Evolutionary conservation across 2,888 invertebrate genomes (phyloP).

Genomic region (Oscheius myriophilus): DNA sequence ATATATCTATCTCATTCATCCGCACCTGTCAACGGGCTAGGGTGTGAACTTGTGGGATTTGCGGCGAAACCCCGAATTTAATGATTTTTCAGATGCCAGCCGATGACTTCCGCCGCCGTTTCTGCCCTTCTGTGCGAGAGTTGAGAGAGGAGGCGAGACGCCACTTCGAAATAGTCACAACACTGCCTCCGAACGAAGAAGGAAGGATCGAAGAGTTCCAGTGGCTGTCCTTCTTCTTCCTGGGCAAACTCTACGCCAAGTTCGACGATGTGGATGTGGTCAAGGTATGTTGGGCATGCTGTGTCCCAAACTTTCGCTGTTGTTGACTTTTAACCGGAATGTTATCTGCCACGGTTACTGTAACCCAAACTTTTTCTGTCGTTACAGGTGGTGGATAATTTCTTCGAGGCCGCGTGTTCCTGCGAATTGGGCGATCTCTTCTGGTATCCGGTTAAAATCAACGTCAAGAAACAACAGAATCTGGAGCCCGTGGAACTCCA

Average conservation of each 20-base stretch:
- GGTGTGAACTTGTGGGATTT: too few species aligned
- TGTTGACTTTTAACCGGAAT: background rate
- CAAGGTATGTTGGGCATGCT: conserved; percentile 25
- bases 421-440: conserved; percentile 48
- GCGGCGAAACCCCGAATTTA: too few species aligned
- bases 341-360: too few species aligned
- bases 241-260: conserved; percentile 49
- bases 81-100: conserved; percentile 23
- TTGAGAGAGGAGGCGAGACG: conserved; percentile 33
- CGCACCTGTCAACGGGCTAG: too few species aligned
- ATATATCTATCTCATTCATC: too few species aligned
- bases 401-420: conserved; percentile 57
- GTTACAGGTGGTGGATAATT: conserved; percentile 42
- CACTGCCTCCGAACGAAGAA: conserved; percentile 28
- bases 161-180: conserved; percentile 39
- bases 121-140: background rate
- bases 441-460: conserved; percentile 48
- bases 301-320: background rate
- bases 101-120: conserved; percentile 26
- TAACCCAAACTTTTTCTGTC: background rate
- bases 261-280: conserved; percentile 32
- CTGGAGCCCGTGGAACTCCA: conserved; percentile 58
- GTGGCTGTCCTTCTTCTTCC: conserved; percentile 54
- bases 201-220: conserved; percentile 39
- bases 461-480: conserved; percentile 48